These are phyloP conservation scores for Eidolon helvum DNA, from an alignment of 2,113 vertebrate genomes.

Conservation along the genomic window DNA sequence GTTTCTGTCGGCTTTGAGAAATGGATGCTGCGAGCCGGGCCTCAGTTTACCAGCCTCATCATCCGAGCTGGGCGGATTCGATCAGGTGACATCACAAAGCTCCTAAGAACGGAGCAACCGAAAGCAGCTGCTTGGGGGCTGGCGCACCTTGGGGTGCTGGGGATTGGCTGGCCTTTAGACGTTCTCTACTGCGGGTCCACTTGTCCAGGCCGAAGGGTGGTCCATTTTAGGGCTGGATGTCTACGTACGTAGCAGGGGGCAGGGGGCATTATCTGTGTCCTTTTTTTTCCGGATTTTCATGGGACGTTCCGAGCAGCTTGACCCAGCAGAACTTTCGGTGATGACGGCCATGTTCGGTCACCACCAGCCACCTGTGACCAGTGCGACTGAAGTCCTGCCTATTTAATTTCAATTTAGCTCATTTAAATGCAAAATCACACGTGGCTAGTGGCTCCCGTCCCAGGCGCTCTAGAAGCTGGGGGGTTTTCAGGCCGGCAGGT, in stretches of 20 bases:
- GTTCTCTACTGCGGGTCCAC: accelerated
- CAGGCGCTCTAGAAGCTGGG: neutral
- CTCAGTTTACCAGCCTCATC: neutral
- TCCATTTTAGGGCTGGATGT: neutral
- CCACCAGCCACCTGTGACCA: neutral
- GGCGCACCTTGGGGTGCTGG: neutral
- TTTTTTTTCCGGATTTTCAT: neutral
- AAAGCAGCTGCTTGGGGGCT: neutral
- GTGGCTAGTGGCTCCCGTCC: neutral
- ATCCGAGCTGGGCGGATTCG: neutral
- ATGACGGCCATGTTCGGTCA: accelerated
- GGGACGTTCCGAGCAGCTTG: neutral
- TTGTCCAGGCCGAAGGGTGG: neutral
- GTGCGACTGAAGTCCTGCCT: no score
- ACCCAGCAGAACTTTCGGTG: accelerated
- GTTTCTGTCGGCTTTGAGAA: neutral
- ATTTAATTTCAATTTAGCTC: neutral
- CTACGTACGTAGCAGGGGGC: accelerated
- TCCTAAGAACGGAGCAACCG: neutral
- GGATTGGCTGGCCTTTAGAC: neutral
- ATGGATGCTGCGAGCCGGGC: neutral
- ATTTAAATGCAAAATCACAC: neutral
- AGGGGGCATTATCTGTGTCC: neutral
- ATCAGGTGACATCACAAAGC: neutral
- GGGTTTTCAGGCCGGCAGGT: neutral